These are phyloP conservation scores for Peromyscus maniculatus DNA, from an alignment of 2,113 vertebrate species.

Conservation along the genomic window DNA sequence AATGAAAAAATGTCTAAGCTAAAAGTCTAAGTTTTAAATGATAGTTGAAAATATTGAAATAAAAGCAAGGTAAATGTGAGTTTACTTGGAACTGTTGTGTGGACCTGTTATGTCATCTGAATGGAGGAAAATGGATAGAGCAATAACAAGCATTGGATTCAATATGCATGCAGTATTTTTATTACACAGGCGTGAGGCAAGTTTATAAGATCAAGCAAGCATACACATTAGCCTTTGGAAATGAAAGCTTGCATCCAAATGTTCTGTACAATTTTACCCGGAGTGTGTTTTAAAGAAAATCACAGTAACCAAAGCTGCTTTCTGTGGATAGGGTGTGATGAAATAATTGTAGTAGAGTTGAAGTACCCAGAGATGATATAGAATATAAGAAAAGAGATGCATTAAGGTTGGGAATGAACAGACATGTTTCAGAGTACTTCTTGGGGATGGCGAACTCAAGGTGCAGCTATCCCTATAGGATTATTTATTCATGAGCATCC, in stretches of 20 bases:
- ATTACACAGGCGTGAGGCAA: not conserved
- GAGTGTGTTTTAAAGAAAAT: conserved; percentile 56
- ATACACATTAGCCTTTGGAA: conserved; percentile 61
- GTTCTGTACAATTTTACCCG: not conserved
- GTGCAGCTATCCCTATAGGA: not conserved
- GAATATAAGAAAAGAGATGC: not conserved
- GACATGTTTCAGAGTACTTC: not conserved
- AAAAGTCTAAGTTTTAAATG: not conserved
- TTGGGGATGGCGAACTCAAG: not conserved
- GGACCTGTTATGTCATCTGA: not conserved
- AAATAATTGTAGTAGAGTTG: conserved; percentile 15
- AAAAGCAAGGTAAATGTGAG: not conserved
- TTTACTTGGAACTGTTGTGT: not conserved
- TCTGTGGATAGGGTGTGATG: not conserved
- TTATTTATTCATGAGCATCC: not conserved
- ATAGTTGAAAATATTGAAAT: not conserved
- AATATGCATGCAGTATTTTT: not conserved
- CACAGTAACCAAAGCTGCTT: not conserved
- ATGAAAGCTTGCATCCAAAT: conserved; percentile 38
- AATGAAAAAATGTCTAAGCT: not conserved
- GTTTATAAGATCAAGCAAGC: conserved; percentile 63
- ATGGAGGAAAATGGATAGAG: not conserved
- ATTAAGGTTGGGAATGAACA: not conserved
- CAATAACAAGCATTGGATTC: conserved; percentile 31
- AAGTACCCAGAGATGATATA: not conserved